A percentile compares a stretch with the other conserved stretches of the same genome.
Conservation (phyloP, 2,113 vertebrate species). For the Casuarius casuarius region DNA sequence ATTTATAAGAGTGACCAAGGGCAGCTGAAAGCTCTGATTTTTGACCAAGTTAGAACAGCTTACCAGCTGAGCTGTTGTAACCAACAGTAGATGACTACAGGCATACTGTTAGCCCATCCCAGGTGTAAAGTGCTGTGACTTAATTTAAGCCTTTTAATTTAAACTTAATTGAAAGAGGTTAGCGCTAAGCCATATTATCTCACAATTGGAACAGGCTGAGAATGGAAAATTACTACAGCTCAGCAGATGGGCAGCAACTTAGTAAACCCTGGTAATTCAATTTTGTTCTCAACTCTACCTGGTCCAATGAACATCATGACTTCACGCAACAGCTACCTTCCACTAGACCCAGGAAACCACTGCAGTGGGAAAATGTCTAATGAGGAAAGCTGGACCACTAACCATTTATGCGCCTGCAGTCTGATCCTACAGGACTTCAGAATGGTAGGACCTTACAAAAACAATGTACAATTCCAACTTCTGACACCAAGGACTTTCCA, state of each 20-base stretch:
- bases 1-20: not conserved
- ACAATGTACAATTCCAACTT: not conserved
- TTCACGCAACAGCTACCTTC: not conserved
- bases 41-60: not conserved
- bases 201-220: not conserved
- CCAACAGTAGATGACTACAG: not conserved
- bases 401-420: not conserved
- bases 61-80: not conserved
- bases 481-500: not conserved
- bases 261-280: constrained; percentile 4
- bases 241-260: constrained; percentile 26
- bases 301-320: not conserved
- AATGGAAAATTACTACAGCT: constrained; percentile 15
- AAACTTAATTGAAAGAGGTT: constrained; percentile 46
- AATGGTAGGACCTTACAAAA: not conserved
- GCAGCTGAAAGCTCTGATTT: not conserved
- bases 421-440: not conserved
- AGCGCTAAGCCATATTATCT: constrained; percentile 34
- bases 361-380: not conserved
- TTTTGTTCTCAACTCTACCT: not conserved
- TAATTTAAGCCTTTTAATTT: constrained; percentile 10
- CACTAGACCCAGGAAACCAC: not conserved
- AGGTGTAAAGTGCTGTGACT: not conserved
- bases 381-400: not conserved
- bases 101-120: not conserved